Evolutionary conservation across 2,888 invertebrate species (phyloP), one percentile per base, ranked within the genome.

Genomic region (Aspidiotus rigidus): DNA sequence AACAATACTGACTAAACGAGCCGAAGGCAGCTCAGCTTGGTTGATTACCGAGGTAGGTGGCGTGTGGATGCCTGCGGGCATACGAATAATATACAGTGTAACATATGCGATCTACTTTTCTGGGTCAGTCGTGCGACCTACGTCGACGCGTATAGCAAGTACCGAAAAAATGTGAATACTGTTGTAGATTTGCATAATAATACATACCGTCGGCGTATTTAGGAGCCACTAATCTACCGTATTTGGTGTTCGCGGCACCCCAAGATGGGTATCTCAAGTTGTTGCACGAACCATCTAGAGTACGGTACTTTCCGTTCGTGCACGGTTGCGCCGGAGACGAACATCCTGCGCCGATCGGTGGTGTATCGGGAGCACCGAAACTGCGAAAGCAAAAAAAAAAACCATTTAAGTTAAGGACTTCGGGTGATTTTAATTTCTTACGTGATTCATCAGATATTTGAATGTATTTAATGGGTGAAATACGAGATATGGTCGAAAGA

Each of bases 1-100:
- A 0, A 82, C 79, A 59, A 86, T 78, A 72, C 90, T 90, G 15
- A 91, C 79, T n/a, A 83, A 79, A 59, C 92, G 82, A 2, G 89
- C 79, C 66, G 83, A 83, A 0, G 91, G 91, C 60, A 92, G 79
- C 10, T 82, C 83, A 39, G 80, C 80, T 16, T 66, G 66, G 0
- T 90, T 89, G 16, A 85, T 84, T 0, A 80, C 77, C 0, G 88
- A 83, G 1, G 78, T 76, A 0, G 89, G 82, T 49, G 88, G 86
- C 3, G 83, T 80, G 72, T 83, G 83, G n/a, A 87, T 75, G 71
- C 86, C 88, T 88, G 78, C 11, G 64, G 28, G 39, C 10, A 13
- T 9, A 15, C 15, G 17, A 53, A 13, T 53, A 53, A 53, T 53
- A 53, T 53, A 13, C 28, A 28, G 28, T 28, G 28, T 28, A 28